Base-by-base conservation (phyloP, 2,888 invertebrate species). In the Zaprionus bogoriensis region DNA sequence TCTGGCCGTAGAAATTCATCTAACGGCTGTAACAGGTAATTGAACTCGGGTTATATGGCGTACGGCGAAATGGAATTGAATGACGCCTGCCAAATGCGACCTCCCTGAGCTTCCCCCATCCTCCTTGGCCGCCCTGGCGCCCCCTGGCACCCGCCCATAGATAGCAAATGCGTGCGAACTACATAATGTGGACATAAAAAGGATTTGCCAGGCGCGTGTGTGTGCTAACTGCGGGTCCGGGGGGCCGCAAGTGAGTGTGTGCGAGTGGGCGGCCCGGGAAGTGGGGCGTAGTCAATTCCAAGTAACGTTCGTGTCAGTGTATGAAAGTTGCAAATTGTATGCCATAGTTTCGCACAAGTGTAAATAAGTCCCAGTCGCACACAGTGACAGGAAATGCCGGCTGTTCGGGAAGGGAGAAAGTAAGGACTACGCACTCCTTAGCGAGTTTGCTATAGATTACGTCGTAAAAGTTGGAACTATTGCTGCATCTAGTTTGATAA, bases 1-100 rank as follows among this genome's bases (percentile, higher is more conserved):
- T 71, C 74, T 76, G 87, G 87, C 88, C 84, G 86, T 89, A 89
- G 89, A 89, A 89, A 89, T 89, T 89, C 89, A 89, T 89, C 89
- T 89, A 89, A 89, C 88, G 89, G 87, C 89, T 88, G 89, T 89
- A 89, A 88, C 89, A 89, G 89, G 89, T 89, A 89, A 89, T 89
- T 89, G 89, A 89, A 89, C 88, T 76, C 78, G 86, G 81, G 83
- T 87, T 88, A 86, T 87, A 83, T 84, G 79, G 80, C 67, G 74
- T 80, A 61, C 61, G 63, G 65, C 65, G 61, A 82, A 82, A 82
- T 83, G 83, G 82, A 87, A 83, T 87, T 82, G 87, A 85, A 87
- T 87, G 74, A 77, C 67, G 77, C 19, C 41, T 60, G 80, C 70
- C 70, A 72, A 63, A 72, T 71, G 79, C 69, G 69, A 50, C 55